These are phyloP conservation scores for Paralichthys olivaceus DNA, from an alignment of 2,113 vertebrate species.

Conservation along the genomic window DNA sequence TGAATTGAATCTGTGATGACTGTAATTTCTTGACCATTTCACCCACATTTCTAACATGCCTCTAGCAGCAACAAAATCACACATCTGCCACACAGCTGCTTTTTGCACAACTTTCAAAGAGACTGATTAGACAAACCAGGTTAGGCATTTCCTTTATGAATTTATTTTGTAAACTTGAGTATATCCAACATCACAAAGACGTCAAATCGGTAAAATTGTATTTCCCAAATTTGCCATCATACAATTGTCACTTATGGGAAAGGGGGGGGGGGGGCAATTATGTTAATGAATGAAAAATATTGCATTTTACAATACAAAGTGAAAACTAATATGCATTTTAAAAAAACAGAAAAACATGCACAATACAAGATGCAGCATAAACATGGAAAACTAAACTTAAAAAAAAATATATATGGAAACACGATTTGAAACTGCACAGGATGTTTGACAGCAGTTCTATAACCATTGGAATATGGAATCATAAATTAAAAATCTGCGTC, in stretches of 20 bases:
- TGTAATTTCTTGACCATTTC: no score
- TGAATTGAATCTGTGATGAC: no score
- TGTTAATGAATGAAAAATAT: slow-evolving; percentile 62
- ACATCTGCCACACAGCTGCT: not conserved
- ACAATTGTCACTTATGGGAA: slow-evolving; percentile 60
- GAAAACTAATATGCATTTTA: slow-evolving; percentile 64
- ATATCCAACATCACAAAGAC: slow-evolving; percentile 1
- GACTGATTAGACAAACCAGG: no score
- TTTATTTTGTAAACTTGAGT: not conserved
- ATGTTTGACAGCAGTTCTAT: slow-evolving; percentile 63
- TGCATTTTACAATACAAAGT: slow-evolving; percentile 69
- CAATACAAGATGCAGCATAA: slow-evolving; percentile 65
- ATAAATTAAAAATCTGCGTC: slow-evolving; percentile 93
- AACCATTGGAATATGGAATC: slow-evolving; percentile 88
- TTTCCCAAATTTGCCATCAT: slow-evolving; percentile 66
- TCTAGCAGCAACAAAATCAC: no score
- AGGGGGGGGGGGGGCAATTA: slow-evolving; percentile 40
- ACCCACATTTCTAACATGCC: no score
- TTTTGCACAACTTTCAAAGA: not conserved
- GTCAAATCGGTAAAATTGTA: slow-evolving; percentile 77
- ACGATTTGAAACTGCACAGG: slow-evolving; percentile 58
- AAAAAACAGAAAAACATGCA: slow-evolving; percentile 65
- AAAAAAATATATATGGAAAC: slow-evolving; percentile 45
- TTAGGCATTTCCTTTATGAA: not conserved
- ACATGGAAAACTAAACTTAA: slow-evolving; percentile 60